Evolutionary conservation across 2,797 vertebrate genomes (phyloP).

Genomic region (Zenarchopterus dispar): DNA sequence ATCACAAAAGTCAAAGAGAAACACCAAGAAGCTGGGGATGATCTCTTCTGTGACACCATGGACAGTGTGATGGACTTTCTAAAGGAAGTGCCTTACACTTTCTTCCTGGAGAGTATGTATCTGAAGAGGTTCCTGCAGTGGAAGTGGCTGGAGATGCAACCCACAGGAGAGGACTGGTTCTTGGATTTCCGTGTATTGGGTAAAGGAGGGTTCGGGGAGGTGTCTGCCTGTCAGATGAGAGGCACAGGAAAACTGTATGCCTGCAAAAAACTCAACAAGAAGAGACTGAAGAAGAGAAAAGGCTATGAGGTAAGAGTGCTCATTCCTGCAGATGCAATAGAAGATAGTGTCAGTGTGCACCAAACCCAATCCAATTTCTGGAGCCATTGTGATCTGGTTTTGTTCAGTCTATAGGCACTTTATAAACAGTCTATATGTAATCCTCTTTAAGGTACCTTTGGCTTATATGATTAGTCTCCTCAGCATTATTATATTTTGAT

Average conservation of each 20-base stretch:
- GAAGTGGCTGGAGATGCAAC: slow-evolving; percentile 92
- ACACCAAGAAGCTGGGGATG: slow-evolving; percentile 53
- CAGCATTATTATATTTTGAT: too few relatives aligned
- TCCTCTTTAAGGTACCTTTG: too few relatives aligned
- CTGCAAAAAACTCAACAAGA: slow-evolving; percentile 92
- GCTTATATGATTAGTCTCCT: too few relatives aligned
- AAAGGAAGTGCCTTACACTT: slow-evolving; percentile 83
- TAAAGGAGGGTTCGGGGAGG: slow-evolving; percentile 93
- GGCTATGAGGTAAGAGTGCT: slow-evolving; percentile 80
- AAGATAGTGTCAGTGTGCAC: neutral
- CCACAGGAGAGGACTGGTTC: slow-evolving; percentile 88
- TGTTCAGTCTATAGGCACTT: too few relatives aligned
- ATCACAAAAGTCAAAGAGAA: slow-evolving; percentile 79
- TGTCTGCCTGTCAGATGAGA: slow-evolving; percentile 89
- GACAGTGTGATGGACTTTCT: slow-evolving; percentile 81
- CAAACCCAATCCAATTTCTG: too few relatives aligned
- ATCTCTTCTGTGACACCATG: slow-evolving; percentile 79
- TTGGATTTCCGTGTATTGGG: slow-evolving; percentile 90
- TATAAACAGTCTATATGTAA: too few relatives aligned
- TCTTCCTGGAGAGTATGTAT: slow-evolving; percentile 85
- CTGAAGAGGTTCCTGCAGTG: slow-evolving; percentile 90
- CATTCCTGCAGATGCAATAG: neutral
- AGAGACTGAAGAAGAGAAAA: slow-evolving; percentile 91
- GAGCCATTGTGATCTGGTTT: too few relatives aligned
- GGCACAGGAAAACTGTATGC: slow-evolving; percentile 91